Percentiles rank a stretch among this genome's conserved stretches.
Conservation (phyloP, 1,140 invertebrate genomes). For the Colletes latitarsis region DNA sequence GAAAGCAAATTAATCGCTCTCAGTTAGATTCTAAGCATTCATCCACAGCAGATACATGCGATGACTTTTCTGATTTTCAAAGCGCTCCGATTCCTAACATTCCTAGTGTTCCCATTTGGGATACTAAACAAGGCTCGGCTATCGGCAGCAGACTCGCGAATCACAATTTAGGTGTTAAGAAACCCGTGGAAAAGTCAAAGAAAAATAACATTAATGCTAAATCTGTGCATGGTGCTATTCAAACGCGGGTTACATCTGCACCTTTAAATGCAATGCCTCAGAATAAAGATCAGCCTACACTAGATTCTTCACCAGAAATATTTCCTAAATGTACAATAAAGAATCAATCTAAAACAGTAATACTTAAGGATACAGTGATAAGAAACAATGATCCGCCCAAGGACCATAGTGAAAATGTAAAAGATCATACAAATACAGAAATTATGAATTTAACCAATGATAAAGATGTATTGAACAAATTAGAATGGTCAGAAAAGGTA, state of each 20-base stretch:
- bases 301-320: constrained; percentile 69
- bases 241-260: constrained; percentile 21
- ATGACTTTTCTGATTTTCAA: constrained; percentile 85
- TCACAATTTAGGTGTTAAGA: constrained; percentile 80
- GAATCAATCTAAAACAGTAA: constrained; percentile 77
- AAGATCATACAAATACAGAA: constrained; percentile 51
- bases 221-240: constrained; percentile 45
- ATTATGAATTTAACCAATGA: constrained; percentile 35
- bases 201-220: constrained; percentile 60
- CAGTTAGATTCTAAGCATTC: constrained; percentile 39
- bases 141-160: constrained; percentile 81
- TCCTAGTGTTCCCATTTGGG: constrained; percentile 70
- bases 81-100: constrained; percentile 76
- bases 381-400: constrained; percentile 72
- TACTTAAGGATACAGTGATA: constrained; percentile 80
- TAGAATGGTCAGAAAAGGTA: constrained; percentile 54
- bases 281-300: constrained; percentile 26
- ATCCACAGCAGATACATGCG: constrained; percentile 67
- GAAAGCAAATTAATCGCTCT: constrained; percentile 18
- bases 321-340: constrained; percentile 79
- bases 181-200: constrained; percentile 72
- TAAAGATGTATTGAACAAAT: constrained; percentile 47
- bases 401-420: constrained; percentile 48
- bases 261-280: constrained; percentile 34
- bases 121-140: constrained; percentile 77